phyloP scores from a whole-genome alignment of 2,888 invertebrate species.

The Rhagophthalmus giganteus region DNA sequence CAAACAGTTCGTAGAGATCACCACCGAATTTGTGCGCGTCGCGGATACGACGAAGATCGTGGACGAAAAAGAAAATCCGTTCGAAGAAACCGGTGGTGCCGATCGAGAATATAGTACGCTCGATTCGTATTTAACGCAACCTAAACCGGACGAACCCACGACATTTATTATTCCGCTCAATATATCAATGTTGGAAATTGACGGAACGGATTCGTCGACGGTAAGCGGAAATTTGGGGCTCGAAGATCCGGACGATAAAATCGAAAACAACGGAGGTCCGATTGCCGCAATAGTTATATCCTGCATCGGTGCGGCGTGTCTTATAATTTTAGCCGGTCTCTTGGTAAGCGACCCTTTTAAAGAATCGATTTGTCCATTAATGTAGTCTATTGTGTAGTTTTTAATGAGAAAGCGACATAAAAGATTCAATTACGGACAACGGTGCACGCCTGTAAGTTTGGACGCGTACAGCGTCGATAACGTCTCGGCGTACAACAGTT shows the following conservation, averaged over 20 bases:
- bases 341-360: too few relatives aligned
- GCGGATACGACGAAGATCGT: too few relatives aligned
- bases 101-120: too few relatives aligned
- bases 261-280: constrained; percentile 65
- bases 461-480: constrained; percentile 91
- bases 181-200: constrained; percentile 10
- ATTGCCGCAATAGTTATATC: constrained; percentile 82
- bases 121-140: too few relatives aligned
- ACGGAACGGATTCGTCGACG: constrained; percentile 28
- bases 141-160: too few relatives aligned
- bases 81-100: too few relatives aligned
- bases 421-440: constrained; percentile 79
- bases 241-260: constrained; percentile 33
- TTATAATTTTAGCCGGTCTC: constrained; percentile 75
- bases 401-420: constrained; percentile 81
- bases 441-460: constrained; percentile 84
- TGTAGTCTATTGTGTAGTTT: too few relatives aligned
- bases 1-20: too few relatives aligned
- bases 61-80: too few relatives aligned
- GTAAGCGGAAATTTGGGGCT: constrained; percentile 33
- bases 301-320: constrained; percentile 76
- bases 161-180: constrained; percentile 19
- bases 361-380: too few relatives aligned
- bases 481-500: constrained; percentile 78
- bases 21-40: too few relatives aligned